Evolutionary conservation across 1,140 invertebrate species (phyloP).

Genomic region (Lethrus apterus): DNA sequence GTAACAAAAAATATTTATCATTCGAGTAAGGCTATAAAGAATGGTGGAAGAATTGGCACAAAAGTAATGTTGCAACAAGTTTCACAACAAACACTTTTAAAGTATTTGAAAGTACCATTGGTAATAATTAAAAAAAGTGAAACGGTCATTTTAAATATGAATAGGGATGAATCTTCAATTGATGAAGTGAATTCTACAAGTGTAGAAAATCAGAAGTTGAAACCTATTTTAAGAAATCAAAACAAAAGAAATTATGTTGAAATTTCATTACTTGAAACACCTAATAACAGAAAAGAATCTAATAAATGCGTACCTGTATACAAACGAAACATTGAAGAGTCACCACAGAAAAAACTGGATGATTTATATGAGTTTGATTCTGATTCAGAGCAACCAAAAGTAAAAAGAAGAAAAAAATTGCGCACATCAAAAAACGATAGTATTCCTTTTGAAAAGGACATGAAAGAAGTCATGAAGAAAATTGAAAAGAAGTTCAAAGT

Average conservation of each 20-base stretch:
- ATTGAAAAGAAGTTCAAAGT: constrained; percentile 1
- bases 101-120: too few species aligned
- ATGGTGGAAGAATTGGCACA: too few species aligned
- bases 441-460: constrained; percentile 5
- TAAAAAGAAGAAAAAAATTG: constrained; percentile 4
- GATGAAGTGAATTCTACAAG: background rate
- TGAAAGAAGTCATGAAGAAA: constrained; percentile 4
- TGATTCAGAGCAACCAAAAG: background rate
- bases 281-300: too few species aligned
- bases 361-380: constrained; percentile 13
- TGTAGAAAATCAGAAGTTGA: background rate
- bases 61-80: too few species aligned
- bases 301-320: too few species aligned
- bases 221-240: background rate
- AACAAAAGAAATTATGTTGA: constrained; percentile 4
- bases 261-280: background rate
- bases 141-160: too few species aligned
- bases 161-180: background rate
- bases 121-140: too few species aligned
- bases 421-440: background rate
- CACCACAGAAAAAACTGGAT: background rate
- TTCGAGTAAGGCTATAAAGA: too few species aligned
- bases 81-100: too few species aligned
- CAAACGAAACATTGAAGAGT: background rate
- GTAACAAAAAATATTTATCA: too few species aligned